Percentiles rank a stretch among this genome's conserved stretches.
Evolutionary conservation across 1,140 invertebrate genomes (phyloP).

Genomic region (Euura lappo): DNA sequence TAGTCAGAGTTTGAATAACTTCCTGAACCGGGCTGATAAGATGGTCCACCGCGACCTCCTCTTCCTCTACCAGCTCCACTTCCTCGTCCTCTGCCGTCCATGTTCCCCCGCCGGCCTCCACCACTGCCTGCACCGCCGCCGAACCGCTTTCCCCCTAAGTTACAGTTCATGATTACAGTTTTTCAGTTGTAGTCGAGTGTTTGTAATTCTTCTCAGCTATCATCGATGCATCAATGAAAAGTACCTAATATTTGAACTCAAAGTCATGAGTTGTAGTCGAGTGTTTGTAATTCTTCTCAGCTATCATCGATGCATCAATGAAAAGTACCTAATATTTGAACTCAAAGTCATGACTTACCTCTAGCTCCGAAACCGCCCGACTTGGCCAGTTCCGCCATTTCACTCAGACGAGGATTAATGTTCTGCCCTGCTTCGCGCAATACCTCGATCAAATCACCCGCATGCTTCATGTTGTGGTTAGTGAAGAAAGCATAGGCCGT

Average conservation of each 20-base stretch:
- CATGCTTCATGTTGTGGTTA: slow-evolving; percentile 70
- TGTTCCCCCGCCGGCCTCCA: slow-evolving; percentile 32
- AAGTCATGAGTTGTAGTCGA: not conserved
- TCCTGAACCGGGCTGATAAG: slow-evolving; percentile 36
- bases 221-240: slow-evolving; percentile 1
- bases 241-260: slow-evolving; percentile 10
- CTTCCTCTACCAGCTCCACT: slow-evolving; percentile 38
- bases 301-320: slow-evolving; percentile 7
- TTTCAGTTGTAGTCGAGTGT: not conserved
- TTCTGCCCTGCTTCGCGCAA: slow-evolving; percentile 75
- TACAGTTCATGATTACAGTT: not conserved
- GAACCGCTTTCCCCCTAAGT: slow-evolving; percentile 46
- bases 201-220: not conserved
- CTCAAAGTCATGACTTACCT: slow-evolving; percentile 34
- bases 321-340: slow-evolving; percentile 13
- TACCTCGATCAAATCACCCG: slow-evolving; percentile 72
- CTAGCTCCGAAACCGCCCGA: slow-evolving; percentile 44
- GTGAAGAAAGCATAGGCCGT: slow-evolving; percentile 89
- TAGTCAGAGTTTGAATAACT: slow-evolving; percentile 44
- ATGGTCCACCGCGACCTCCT: slow-evolving; percentile 31
- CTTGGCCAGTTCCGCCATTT: slow-evolving; percentile 59
- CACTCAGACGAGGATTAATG: slow-evolving; percentile 66
- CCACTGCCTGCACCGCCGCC: slow-evolving; percentile 38
- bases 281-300: not conserved
- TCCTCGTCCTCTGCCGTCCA: slow-evolving; percentile 31